Evolutionary conservation across 2,888 invertebrate genomes (phyloP).

Genomic region (Tenthredo livida): DNA sequence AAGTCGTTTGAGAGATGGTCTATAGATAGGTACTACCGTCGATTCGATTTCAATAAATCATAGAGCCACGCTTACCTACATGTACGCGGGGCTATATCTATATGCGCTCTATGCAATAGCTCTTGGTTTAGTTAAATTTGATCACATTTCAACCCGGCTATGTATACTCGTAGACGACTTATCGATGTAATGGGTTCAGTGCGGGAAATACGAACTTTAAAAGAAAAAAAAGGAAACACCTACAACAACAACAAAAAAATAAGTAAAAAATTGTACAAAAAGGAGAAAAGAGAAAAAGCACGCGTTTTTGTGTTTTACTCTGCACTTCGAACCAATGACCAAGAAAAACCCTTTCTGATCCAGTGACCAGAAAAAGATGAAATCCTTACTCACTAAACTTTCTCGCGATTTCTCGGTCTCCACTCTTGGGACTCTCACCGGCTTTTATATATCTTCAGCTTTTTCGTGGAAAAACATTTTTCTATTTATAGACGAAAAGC

Average conservation of each 20-base stretch:
- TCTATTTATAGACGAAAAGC: conserved; percentile 33
- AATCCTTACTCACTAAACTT: neutral
- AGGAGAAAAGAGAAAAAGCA: neutral
- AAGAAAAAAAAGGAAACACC: too few species aligned
- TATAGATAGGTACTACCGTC: neutral
- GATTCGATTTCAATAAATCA: conserved; percentile 43
- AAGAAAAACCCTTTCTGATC: neutral
- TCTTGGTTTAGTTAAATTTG: neutral
- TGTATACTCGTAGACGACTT: neutral
- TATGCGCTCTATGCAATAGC: neutral
- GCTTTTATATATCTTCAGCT: neutral
- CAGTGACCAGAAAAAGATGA: neutral
- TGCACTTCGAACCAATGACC: neutral
- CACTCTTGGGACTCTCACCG: neutral
- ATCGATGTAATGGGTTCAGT: neutral
- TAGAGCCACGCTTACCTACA: neutral
- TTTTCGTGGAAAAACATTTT: conserved; percentile 13
- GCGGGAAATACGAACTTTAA: too few species aligned
- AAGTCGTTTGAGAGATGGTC: neutral
- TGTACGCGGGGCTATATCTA: neutral
- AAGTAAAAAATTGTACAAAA: too few species aligned
- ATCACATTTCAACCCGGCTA: neutral
- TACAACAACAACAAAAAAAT: too few species aligned
- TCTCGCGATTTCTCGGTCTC: neutral
- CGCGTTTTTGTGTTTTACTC: neutral